These are phyloP conservation scores for Clitarchus hookeri DNA, from an alignment of 2,888 invertebrate species.

Conservation along the genomic window DNA sequence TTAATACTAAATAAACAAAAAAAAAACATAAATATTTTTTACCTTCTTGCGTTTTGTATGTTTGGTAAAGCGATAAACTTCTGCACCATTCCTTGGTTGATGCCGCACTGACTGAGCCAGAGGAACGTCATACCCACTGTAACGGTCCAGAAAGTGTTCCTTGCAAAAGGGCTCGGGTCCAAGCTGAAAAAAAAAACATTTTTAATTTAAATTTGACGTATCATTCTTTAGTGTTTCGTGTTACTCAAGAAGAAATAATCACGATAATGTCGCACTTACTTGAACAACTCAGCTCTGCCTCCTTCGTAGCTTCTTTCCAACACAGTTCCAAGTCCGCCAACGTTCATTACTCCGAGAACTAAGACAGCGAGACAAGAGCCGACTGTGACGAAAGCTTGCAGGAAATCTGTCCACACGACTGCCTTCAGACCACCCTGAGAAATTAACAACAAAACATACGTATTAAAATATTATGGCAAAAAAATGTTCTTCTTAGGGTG, in stretches of 20 bases:
- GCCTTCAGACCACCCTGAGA: conserved; percentile 63
- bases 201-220: too few species aligned
- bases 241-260: too few species aligned
- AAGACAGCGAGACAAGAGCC: conserved; percentile 61
- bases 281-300: conserved; percentile 63
- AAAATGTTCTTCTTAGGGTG: too few species aligned
- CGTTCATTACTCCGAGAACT: conserved; percentile 60
- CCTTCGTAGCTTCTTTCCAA: conserved; percentile 62
- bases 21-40: conserved; percentile 37
- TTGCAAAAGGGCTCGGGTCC: conserved; percentile 62
- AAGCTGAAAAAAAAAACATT: conserved; percentile 55
- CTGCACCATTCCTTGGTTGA: conserved; percentile 64
- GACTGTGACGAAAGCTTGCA: conserved; percentile 63
- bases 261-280: conserved; percentile 56
- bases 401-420: conserved; percentile 66
- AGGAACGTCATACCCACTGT: conserved; percentile 62
- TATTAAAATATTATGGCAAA: too few species aligned
- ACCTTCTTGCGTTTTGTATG: conserved; percentile 60
- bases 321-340: conserved; percentile 63
- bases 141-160: conserved; percentile 66
- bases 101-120: conserved; percentile 61
- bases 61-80: conserved; percentile 66
- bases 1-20: too few species aligned
- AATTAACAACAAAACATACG: neutral
- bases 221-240: too few species aligned